Evolutionary conservation across 2,113 vertebrate genomes (phyloP), one percentile per base, ranked within the genome.

Genomic region (Thamnophis sirtalis): DNA sequence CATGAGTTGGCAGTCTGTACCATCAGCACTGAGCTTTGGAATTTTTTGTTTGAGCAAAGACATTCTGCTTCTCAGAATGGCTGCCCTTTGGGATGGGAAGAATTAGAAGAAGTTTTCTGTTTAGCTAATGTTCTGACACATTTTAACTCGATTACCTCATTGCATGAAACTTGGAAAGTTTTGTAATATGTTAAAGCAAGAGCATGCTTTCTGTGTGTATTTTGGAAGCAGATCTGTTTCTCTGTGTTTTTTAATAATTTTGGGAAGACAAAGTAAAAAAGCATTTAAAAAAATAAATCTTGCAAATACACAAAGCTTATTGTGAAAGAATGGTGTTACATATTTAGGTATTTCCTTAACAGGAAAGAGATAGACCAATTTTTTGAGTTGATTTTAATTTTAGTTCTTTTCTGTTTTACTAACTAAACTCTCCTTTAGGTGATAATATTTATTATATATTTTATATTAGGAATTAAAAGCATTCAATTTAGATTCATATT

Each of bases 311-410:
- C 17, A n/a, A 92, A 88, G 92, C 3, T 38, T 88, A 87, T 92
- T 68, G 49, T 2, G 60, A 60, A 86, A 88, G 51, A 92, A 84
- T 63, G 0, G 7, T 89, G 8, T 1, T 89, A 5, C 13, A 21
- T 51, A 17, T 93, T 93, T 5, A 73, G 85, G 33, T 60, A 33
- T 54, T 28, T 48, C 56, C 28, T 91, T 2, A 93, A 93, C 48
- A n/a, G 24, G 9, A 60, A 60, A 60, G 24, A 60, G 54, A 19
- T 19, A 55, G 24, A 63, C 33, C 26, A 88, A 38, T 87, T 84
- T 22, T 91, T 87, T 55, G 93, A 95, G 90, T 2, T 63, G 28
- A 51, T 22, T 94, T 87, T 90, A 92, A 84, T 93, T 95, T 94
- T 86, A 26, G 55, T 92, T 1, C 21, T 86, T 60, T 58, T 90